Evolutionary conservation across 1,140 invertebrate species (phyloP).

Genomic region (Anoplolepis gracilipes): DNA sequence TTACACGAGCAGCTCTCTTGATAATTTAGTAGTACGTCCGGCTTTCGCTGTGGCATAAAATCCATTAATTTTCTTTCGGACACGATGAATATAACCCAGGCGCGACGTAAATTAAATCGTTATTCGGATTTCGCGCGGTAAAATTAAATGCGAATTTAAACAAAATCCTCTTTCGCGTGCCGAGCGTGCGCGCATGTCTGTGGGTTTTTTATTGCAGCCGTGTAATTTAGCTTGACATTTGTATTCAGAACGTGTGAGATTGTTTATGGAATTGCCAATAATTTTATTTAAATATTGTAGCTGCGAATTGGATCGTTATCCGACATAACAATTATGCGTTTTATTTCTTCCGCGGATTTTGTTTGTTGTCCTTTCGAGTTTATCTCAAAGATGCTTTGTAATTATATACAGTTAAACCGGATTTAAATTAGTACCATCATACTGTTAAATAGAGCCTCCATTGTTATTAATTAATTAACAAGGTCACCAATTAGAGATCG

Average conservation of each 20-base stretch:
- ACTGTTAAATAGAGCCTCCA: slow-evolving; percentile 19
- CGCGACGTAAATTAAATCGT: slow-evolving; percentile 68
- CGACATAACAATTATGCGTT: slow-evolving; percentile 65
- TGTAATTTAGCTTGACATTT: slow-evolving; percentile 52
- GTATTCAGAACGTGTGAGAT: slow-evolving; percentile 43
- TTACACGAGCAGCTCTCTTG: slow-evolving; percentile 48
- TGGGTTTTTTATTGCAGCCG: slow-evolving; percentile 7
- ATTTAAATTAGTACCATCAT: slow-evolving; percentile 4
- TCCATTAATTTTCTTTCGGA: slow-evolving; percentile 58
- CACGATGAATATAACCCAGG: slow-evolving; percentile 61
- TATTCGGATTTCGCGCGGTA: slow-evolving; percentile 29
- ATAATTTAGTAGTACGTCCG: slow-evolving; percentile 51
- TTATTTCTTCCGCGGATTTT: slow-evolving; percentile 14
- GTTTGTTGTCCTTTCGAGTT: slow-evolving; percentile 16
- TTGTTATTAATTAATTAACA: slow-evolving; percentile 73
- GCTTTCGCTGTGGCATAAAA: slow-evolving; percentile 52
- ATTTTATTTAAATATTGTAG: slow-evolving; percentile 56
- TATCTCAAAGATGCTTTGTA: background rate
- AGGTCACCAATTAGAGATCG: slow-evolving; percentile 67
- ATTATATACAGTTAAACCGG: background rate
- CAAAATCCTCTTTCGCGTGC: slow-evolving; percentile 12
- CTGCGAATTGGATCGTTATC: slow-evolving; percentile 57
- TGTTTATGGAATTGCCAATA: slow-evolving; percentile 50
- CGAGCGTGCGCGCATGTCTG: background rate
- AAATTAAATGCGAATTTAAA: slow-evolving; percentile 62